phyloP scores from a whole-genome alignment of 2,113 vertebrate genomes.

The Lycaon pictus region DNA sequence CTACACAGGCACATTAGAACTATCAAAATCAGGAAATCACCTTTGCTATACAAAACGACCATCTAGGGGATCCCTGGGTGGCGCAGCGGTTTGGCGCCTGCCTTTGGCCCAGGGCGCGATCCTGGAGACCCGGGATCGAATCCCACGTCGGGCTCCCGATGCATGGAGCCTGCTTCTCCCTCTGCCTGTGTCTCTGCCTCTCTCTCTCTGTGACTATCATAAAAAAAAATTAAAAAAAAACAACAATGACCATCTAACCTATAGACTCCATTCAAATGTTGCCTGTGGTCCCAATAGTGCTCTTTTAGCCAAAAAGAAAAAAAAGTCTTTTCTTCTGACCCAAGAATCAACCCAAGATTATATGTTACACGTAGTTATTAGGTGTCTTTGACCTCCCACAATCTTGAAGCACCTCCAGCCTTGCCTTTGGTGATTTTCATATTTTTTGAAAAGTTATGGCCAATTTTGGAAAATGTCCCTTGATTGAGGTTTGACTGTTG shows the following conservation, averaged over 20 bases:
- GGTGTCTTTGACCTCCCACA: neutral
- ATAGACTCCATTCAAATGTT: constrained; percentile 12
- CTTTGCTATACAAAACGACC: neutral
- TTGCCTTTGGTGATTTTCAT: constrained; percentile 15
- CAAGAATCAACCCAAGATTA: neutral
- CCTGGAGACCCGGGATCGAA: no score
- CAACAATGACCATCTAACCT: neutral
- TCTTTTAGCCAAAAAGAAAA: neutral
- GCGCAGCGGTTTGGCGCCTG: no score
- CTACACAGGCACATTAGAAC: neutral
- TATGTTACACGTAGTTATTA: neutral
- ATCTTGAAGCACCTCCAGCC: neutral
- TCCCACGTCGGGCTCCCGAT: no score
- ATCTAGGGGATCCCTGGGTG: neutral
- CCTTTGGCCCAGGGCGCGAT: no score
- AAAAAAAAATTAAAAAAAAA: neutral
- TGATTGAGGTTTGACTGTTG: neutral
- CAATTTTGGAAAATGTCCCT: constrained; percentile 26
- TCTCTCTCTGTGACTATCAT: no score
- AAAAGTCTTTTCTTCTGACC: neutral
- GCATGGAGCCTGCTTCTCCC: no score
- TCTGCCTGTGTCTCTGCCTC: no score
- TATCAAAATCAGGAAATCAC: constrained; percentile 45
- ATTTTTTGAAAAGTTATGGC: constrained; percentile 13
- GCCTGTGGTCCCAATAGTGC: neutral